Base-by-base conservation (phyloP, 2,888 invertebrate species). In the Drosophila birchii region DNA sequence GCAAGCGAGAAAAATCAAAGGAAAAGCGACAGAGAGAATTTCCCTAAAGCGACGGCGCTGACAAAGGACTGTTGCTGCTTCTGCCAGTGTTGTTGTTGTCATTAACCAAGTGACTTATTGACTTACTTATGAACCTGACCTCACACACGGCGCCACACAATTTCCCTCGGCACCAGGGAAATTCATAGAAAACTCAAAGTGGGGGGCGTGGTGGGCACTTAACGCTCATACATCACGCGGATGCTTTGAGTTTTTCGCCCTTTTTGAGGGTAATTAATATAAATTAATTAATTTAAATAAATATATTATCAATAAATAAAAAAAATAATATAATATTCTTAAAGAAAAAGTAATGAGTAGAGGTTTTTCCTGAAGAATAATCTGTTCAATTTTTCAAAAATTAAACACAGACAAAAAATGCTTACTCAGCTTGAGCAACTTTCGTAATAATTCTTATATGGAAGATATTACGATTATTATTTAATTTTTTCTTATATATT, bases 61-160 rank as follows among this genome's bases (percentile, higher is more conserved):
- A 16, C 45, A 23, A 38, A 11, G 23, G 60, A 49, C 62, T 75
- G 68, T 47, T 70, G 47, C 38, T 68, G 47, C 58, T 74, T 63
- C 34, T 61, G 43, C 26, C 51, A 39, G 23, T 8, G 49, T 9
- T 51, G 32, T 20, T 74, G 66, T 72, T 84, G 79, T 82, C 85
- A 82, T 82, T 82, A 82, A 82, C 82, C 85, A 81, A 83, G 66
- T 83, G 83, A 82, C 83, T 83, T 88, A 83, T 88, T 83, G 88
- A 88, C 83, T 86, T 82, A 86, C 82, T 88, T 86, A 88, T 83
- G 88, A 81, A 83, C 88, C 88, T 88, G 88, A 84, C 88, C 88
- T 80, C 75, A 77, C 82, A 75, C 44, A 53, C 51, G 34, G 51
- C 26, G 36, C 43, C 39, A 58, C 23, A 38, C n/a, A 54, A 29